These are phyloP conservation scores for Lepilemur ruficaudatus DNA, from an alignment of 2,797 vertebrate species.

Conservation along the genomic window DNA sequence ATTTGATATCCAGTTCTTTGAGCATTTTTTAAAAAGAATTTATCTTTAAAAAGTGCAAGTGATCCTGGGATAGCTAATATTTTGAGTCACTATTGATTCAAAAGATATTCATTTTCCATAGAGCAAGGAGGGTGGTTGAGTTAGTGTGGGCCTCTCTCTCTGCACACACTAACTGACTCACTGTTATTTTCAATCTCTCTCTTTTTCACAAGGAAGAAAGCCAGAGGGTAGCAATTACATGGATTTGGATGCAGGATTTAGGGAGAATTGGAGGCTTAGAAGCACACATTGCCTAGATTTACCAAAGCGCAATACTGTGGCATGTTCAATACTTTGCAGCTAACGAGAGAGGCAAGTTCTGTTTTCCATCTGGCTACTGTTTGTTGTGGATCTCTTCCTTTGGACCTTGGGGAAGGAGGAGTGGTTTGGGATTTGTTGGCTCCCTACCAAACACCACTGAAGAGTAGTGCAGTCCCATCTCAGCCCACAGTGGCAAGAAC, in stretches of 20 bases:
- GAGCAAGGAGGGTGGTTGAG: not conserved
- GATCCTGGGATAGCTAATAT: not conserved
- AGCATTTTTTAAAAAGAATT: not conserved
- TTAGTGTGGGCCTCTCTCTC: not conserved
- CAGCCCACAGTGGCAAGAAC: not conserved
- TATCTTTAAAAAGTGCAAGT: not conserved
- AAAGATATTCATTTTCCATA: not conserved
- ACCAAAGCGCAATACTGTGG: fast-evolving
- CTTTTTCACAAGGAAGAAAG: not conserved
- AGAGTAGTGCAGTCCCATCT: not conserved
- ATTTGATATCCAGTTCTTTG: not conserved
- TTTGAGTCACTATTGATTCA: not conserved
- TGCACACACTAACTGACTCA: too few species aligned
- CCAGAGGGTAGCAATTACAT: fast-evolving
- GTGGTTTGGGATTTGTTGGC: not conserved
- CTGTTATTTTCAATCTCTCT: not conserved
- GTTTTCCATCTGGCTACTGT: fast-evolving
- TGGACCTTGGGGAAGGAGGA: fast-evolving
- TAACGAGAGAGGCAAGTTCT: not conserved
- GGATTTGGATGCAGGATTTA: not conserved
- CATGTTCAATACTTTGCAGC: fast-evolving
- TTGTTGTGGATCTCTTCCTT: too few species aligned
- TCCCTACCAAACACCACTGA: too few species aligned
- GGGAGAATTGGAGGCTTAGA: not conserved
- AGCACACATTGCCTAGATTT: fast-evolving